Base-by-base conservation (phyloP, 2,888 invertebrate genomes). In the Mesorhabditis belari region DNA sequence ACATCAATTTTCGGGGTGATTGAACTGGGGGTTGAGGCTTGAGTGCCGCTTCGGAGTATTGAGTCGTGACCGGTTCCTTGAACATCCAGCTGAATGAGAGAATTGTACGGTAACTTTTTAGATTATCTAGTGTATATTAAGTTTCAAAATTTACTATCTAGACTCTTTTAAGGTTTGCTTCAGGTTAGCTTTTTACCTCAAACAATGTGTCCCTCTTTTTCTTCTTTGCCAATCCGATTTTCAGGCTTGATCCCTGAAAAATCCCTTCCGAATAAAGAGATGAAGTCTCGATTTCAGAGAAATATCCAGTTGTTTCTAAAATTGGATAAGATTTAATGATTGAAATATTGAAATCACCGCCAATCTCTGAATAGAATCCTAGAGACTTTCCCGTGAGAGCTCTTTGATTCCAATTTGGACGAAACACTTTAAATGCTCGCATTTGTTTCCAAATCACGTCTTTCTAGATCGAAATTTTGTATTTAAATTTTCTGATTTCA, bases 341-440 rank as follows among this genome's bases (percentile, higher is more conserved):
- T 54, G 24, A n/a, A 25, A 44, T 55, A 17, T 26, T 5, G 27
- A 60, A 49, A 44, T 55, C 53, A 4, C 25, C 26, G 24, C 19
- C 51, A 44, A 60, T 44, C 6, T 19, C 28, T 17, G 52, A 23
- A 62, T 63, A 67, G 50, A 68, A 65, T 6, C 59, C 57, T 51
- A 61, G 60, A 2, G 70, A 70, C 24, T 70, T 66, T 2, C 70
- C 73, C 1, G 49, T 44, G 49, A 73, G 65, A 0, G 71, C 62
- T 49, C 71, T 54, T 23, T 71, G 70, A 44, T 63, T 35, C 35
- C 64, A 70, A 50, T 73, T 73, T 1, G 73, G 70, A 9, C 71
- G 60, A 69, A 73, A 73, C 44, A 73, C 65, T 17, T 69, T 69
- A 66, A 73, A 73, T 5, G 63, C 52, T 44, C 73, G 57, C 67